Evolutionary conservation across 2,797 vertebrate genomes (phyloP).

Genomic region (Lophius americanus): DNA sequence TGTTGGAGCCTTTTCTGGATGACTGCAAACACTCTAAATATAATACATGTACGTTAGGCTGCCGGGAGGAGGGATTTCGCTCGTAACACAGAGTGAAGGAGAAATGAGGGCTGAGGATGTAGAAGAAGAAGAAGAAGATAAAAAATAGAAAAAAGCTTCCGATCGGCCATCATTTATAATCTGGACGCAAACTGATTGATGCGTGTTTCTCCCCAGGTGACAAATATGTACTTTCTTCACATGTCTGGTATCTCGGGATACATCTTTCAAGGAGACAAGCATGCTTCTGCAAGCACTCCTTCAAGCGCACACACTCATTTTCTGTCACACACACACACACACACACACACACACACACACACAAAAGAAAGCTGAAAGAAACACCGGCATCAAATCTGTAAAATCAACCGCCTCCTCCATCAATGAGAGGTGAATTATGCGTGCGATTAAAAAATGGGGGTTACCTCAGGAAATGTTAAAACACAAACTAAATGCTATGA

Average conservation of each 20-base stretch:
- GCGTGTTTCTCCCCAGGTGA: conserved; percentile 75
- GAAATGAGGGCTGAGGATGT: conserved; percentile 13
- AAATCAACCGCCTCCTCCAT: conserved; percentile 5
- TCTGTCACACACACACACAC: conserved; percentile 17
- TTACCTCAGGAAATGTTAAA: conserved; percentile 25
- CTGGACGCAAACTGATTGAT: conserved; percentile 64
- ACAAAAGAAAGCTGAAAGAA: background rate
- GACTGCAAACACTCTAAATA: conserved; percentile 24
- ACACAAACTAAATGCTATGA: conserved; percentile 8
- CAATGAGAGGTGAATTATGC: conserved; percentile 30
- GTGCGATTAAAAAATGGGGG: conserved; percentile 3
- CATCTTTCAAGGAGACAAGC: conserved; percentile 70
- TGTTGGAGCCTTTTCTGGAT: conserved; percentile 27
- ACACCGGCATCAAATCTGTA: background rate
- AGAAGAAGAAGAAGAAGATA: background rate
- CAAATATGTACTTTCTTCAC: conserved; percentile 80
- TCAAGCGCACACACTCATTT: conserved; percentile 18
- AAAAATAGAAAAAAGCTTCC: conserved; percentile 2
- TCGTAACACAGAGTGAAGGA: conserved; percentile 22
- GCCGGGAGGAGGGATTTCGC: conserved; percentile 13
- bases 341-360: conserved; percentile 1
- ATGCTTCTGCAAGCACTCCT: conserved; percentile 51
- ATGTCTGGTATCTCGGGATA: conserved; percentile 64
- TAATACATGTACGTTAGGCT: conserved; percentile 12
- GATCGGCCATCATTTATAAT: conserved; percentile 51